These are phyloP conservation scores for Sparus aurata DNA, from an alignment of 2,797 vertebrate genomes.

Conservation along the genomic window DNA sequence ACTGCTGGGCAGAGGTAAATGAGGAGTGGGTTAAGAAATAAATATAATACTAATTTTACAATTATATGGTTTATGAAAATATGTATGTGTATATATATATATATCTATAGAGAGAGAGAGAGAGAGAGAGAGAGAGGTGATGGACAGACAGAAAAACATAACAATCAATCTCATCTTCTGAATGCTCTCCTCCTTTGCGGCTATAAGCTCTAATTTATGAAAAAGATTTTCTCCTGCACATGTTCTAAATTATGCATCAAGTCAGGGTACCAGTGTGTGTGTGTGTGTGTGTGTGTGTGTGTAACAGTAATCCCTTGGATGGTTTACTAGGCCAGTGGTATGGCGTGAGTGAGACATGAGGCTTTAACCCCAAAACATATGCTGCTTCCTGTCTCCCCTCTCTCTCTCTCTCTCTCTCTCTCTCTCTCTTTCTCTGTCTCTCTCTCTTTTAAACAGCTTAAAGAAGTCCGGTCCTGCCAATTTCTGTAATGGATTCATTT, in stretches of 20 bases:
- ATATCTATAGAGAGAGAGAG: too few species aligned
- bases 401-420: background rate
- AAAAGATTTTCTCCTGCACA: conserved; percentile 71
- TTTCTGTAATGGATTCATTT: conserved; percentile 74
- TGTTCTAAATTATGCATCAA: conserved; percentile 73
- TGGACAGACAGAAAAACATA: background rate
- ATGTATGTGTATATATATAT: too few species aligned
- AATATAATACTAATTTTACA: too few species aligned
- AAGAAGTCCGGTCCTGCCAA: conserved; percentile 62
- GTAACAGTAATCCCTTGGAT: conserved; percentile 65
- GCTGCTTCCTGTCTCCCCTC: conserved; percentile 57
- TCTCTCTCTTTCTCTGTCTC: background rate
- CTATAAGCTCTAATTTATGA: conserved; percentile 74
- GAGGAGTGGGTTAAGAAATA: background rate
- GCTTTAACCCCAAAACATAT: conserved; percentile 78
- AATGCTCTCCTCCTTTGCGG: conserved; percentile 31
- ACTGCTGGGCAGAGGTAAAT: background rate
- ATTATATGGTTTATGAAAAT: too few species aligned
- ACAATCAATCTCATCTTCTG: conserved; percentile 48
- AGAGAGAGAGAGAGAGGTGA: conserved; percentile 8
- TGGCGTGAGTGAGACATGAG: conserved; percentile 74
- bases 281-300: conserved; percentile 32
- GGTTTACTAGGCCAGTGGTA: conserved; percentile 71
- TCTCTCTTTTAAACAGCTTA: conserved; percentile 51
- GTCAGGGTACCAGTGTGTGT: conserved; percentile 37